phyloP scores from a whole-genome alignment of 2,888 invertebrate genomes.

The Notocelia uddmanniana region DNA sequence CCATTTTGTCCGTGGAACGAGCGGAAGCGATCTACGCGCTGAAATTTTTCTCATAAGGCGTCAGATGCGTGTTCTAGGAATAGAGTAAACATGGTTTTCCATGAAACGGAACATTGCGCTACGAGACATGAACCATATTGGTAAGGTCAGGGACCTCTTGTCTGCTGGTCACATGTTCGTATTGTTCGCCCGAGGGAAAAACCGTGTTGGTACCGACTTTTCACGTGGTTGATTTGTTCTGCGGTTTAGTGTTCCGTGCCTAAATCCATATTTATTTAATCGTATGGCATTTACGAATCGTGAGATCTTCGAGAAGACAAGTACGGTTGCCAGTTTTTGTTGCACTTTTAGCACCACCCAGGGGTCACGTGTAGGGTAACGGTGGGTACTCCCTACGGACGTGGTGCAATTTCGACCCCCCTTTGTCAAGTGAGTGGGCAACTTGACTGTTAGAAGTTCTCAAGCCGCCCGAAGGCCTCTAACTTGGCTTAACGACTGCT shows the following conservation, averaged over 20 bases:
- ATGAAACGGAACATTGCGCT: constrained; percentile 9
- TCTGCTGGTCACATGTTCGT: neutral
- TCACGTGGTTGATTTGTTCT: neutral
- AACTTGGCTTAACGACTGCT: too few species aligned
- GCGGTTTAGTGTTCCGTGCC: neutral
- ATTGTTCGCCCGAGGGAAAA: neutral
- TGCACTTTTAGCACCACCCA: too few species aligned
- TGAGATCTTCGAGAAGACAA: too few species aligned
- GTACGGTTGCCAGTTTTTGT: too few species aligned
- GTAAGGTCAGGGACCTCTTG: constrained; percentile 10
- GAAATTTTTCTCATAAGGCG: constrained; percentile 57
- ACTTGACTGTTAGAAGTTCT: too few species aligned
- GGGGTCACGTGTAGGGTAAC: too few species aligned
- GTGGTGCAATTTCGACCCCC: too few species aligned
- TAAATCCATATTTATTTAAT: neutral
- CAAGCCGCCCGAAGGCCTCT: too few species aligned
- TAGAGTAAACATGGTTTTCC: constrained; percentile 15
- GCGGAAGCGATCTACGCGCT: constrained; percentile 57
- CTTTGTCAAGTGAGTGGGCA: too few species aligned
- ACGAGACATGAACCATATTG: neutral
- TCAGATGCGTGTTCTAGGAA: constrained; percentile 51
- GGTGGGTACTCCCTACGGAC: too few species aligned
- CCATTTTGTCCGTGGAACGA: constrained; percentile 61
- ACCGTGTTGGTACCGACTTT: neutral
- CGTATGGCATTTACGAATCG: too few species aligned